Evolutionary conservation across 1,140 invertebrate genomes (phyloP), one percentile per base, ranked within the genome.

Genomic region (Phenacoccus solenopsis): DNA sequence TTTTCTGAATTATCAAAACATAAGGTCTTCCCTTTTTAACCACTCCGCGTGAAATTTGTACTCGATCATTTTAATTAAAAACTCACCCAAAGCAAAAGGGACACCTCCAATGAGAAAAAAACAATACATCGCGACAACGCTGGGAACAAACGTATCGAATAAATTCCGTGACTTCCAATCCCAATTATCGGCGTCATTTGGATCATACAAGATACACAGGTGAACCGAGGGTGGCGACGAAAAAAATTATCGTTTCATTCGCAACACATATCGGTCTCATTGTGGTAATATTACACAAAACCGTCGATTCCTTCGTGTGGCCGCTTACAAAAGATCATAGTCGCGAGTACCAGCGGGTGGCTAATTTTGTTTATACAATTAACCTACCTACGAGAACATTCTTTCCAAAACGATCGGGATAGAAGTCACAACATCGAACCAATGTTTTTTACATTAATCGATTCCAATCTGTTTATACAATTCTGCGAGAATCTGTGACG

Each of bases 221-320:
- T n/a, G n/a, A n/a, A n/a, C n/a, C 38, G 16, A 49, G 38, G 38
- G 38, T 49, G 38, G 38, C 16, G 38, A 49, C 38, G 38, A 32
- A 32, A 32, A 32, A 32, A 49, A 49, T 49, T 49, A 49, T 49
- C n/a, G n/a, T n/a, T n/a, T 49, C 38, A 16, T 49, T 49, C 38
- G 38, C 38, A 49, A 49, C 38, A 49, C 38, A n/a, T 49, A 2
- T n/a, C 5, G 16, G 3, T n/a, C 38, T 49, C 20, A 49, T 49
- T 49, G 38, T 49, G 38, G 38, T 49, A 49, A 49, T 32, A 49
- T 49, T 49, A 49, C 38, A 49, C 38, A 49, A 49, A 49, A 49
- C 13, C 12, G 38, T 49, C 38, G 20, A 49, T 49, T 49, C n/a
- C n/a, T n/a, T n/a, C n/a, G 38, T 49, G 38, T 9, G 16, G n/a